A percentile compares a stretch with the other conserved stretches of the same genome.
Evolutionary conservation across 2,888 invertebrate species (phyloP).

Genomic region (Tetheella fluctuosa): DNA sequence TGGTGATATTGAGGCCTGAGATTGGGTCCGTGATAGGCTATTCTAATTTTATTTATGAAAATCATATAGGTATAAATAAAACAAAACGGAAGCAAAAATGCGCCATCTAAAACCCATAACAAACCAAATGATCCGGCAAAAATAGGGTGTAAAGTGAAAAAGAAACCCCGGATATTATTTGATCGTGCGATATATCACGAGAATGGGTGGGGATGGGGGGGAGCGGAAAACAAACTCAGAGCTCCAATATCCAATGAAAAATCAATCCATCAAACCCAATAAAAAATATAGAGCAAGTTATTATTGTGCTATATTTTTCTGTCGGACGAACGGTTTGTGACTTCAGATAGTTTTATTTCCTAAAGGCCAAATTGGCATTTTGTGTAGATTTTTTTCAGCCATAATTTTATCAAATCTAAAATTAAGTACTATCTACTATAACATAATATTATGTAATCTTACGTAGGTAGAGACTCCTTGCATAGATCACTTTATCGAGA

Average conservation of each 20-base stretch:
- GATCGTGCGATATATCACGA: constrained; percentile 54
- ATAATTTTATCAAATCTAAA: no score
- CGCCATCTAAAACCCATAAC: constrained; percentile 34
- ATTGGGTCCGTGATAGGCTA: no score
- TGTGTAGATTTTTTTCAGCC: neutral
- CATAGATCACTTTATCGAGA: no score
- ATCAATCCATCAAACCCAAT: constrained; percentile 63
- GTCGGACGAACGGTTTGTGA: neutral
- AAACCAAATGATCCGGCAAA: constrained; percentile 39
- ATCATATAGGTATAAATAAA: constrained; percentile 1
- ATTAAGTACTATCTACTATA: no score
- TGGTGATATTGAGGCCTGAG: neutral
- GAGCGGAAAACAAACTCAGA: constrained; percentile 49
- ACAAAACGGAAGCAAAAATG: constrained; percentile 27
- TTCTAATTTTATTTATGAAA: neutral
- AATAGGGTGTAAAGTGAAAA: constrained; percentile 50
- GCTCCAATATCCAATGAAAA: constrained; percentile 60
- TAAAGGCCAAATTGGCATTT: neutral
- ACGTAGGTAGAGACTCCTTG: no score
- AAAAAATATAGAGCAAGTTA: constrained; percentile 53
- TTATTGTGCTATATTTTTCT: constrained; percentile 42
- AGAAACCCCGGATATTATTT: constrained; percentile 56
- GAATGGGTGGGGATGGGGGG: constrained; percentile 44
- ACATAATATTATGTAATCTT: no score
- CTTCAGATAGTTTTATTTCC: constrained; percentile 1